These are phyloP conservation scores for Leptinotarsa haldemani DNA, from an alignment of 2,888 invertebrate genomes.

Conservation along the genomic window DNA sequence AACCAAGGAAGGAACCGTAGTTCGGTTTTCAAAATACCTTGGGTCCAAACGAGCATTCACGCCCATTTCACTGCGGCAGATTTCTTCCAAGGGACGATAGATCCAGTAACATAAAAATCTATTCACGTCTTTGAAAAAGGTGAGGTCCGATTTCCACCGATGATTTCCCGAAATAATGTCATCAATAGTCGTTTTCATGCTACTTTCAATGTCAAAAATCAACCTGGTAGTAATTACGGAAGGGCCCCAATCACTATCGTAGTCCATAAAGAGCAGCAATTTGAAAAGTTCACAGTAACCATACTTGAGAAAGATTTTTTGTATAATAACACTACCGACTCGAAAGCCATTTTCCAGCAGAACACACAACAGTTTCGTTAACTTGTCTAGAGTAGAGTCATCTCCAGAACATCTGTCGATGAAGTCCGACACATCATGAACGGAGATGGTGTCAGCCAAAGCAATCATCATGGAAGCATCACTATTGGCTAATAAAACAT, in stretches of 20 bases:
- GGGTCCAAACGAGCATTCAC: too few species aligned
- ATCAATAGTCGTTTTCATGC: constrained; percentile 22
- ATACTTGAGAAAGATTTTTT: constrained; percentile 42
- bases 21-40: too few species aligned
- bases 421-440: constrained; percentile 33
- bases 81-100: too few species aligned
- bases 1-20: too few species aligned
- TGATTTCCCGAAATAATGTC: too few species aligned
- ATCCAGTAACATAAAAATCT: too few species aligned
- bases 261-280: constrained; percentile 49
- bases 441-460: constrained; percentile 34
- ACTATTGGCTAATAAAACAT: constrained; percentile 33
- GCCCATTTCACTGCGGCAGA: too few species aligned
- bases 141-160: too few species aligned
- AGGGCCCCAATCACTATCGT: constrained; percentile 29
- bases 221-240: constrained; percentile 38
- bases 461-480: constrained; percentile 36
- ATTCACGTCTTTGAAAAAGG: too few species aligned
- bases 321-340: constrained; percentile 36
- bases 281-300: constrained; percentile 47
- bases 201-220: constrained; percentile 40
- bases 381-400: constrained; percentile 31
- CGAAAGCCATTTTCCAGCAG: constrained; percentile 43
- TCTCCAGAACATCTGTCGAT: constrained; percentile 29
- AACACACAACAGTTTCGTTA: constrained; percentile 43